A percentile compares a stretch with the other conserved stretches of the same genome.
Conservation (phyloP, 2,113 vertebrate species). For the Tinamus guttatus region DNA sequence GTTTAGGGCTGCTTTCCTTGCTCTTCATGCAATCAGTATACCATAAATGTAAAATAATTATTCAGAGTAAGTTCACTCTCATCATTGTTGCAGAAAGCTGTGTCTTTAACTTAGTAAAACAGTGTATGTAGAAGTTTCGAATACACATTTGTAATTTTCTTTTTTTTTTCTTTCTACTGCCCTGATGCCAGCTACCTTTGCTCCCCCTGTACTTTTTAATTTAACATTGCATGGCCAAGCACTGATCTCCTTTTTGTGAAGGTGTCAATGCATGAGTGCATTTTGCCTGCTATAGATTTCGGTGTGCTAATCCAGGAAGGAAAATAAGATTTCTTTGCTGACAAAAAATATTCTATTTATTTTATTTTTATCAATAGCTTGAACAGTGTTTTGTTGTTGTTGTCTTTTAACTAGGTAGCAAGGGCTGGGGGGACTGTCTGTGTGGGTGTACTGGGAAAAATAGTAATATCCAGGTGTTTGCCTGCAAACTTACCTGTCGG, state of each 20-base stretch:
- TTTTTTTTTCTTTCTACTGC: not conserved
- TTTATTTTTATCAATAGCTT: not conserved
- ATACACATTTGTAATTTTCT: not conserved
- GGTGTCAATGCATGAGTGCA: not conserved
- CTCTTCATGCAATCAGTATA: not conserved
- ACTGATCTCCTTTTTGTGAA: not conserved
- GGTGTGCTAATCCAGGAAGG: not conserved
- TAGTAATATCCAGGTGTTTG: not conserved
- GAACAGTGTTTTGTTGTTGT: not conserved
- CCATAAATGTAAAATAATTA: not conserved
- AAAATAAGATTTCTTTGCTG: not conserved
- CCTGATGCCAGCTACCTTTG: not conserved
- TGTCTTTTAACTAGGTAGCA: not conserved
- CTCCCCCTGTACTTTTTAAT: not conserved
- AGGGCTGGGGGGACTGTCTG: rapidly evolving
- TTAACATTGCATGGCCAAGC: not conserved
- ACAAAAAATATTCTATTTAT: not conserved
- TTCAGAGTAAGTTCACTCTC: not conserved
- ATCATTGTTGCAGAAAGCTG: not conserved
- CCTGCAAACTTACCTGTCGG: not conserved
- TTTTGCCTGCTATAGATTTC: not conserved
- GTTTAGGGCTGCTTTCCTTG: not conserved
- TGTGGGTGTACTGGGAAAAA: not conserved
- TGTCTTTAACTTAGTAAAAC: not conserved
- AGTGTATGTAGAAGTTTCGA: not conserved